These are phyloP conservation scores for Itoplectis maculator DNA, from an alignment of 2,888 invertebrate species.

Conservation along the genomic window DNA sequence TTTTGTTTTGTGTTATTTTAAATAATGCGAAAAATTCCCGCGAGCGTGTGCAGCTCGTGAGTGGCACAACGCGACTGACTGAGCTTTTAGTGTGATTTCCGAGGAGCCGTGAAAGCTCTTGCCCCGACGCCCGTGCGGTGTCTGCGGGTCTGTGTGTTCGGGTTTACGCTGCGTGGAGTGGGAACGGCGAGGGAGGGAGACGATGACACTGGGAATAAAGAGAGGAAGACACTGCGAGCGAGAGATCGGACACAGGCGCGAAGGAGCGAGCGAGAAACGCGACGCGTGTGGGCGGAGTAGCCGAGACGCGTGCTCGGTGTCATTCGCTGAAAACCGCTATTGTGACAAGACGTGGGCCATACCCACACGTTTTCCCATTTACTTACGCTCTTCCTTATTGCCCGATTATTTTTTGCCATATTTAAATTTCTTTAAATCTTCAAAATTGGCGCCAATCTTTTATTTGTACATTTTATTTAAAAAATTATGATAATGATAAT, in stretches of 20 bases:
- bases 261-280: slow-evolving; percentile 54
- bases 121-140: slow-evolving; percentile 36
- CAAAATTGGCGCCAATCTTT: too few relatives aligned
- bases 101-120: slow-evolving; percentile 64
- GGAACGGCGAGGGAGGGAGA: slow-evolving; percentile 47
- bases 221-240: slow-evolving; percentile 50
- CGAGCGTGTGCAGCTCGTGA: slow-evolving; percentile 54
- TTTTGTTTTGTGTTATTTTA: too few relatives aligned
- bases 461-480: too few relatives aligned
- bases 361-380: slow-evolving; percentile 58
- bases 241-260: slow-evolving; percentile 13
- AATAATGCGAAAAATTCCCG: slow-evolving; percentile 46
- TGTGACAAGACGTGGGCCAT: slow-evolving; percentile 76
- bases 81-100: slow-evolving; percentile 74
- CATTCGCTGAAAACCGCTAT: slow-evolving; percentile 78
- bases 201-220: slow-evolving; percentile 34
- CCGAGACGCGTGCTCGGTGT: slow-evolving; percentile 79
- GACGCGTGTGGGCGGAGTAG: slow-evolving; percentile 75
- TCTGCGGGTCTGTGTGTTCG: too few relatives aligned
- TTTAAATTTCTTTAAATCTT: not conserved
- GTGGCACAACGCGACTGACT: slow-evolving; percentile 74
- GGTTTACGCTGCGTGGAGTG: slow-evolving; percentile 56
- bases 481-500: too few relatives aligned
- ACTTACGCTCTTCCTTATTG: slow-evolving; percentile 34
- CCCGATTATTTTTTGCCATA: slow-evolving; percentile 18